phyloP scores from a whole-genome alignment of 92 coral and sea anemone genomes.

The Palythoa caribaeorum region DNA sequence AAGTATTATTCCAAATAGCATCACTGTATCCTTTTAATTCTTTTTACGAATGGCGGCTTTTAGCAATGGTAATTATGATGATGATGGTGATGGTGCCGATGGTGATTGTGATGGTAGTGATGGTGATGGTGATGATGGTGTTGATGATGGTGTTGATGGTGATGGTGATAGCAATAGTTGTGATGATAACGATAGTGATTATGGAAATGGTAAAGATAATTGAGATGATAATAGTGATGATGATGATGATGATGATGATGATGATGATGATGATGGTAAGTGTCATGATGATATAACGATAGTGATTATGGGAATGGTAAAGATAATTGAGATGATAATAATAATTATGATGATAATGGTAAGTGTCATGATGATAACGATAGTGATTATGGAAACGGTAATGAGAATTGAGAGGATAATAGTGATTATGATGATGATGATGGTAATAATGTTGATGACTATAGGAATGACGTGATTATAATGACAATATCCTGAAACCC shows the following conservation, averaged over 20 bases:
- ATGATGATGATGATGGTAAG: neutral
- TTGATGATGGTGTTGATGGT: neutral
- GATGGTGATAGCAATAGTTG: neutral
- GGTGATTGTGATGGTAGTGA: neutral
- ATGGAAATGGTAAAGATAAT: neutral
- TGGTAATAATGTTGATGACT: neutral
- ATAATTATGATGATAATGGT: neutral
- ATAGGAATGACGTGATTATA: too few relatives aligned
- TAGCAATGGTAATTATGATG: neutral
- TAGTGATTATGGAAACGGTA: neutral
- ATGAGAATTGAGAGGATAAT: neutral
- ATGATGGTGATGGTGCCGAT: neutral
- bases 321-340: neutral
- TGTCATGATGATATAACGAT: too few relatives aligned
- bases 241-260: neutral
- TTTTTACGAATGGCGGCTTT: conserved; percentile 37
- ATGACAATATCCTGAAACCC: neutral
- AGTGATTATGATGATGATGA: neutral
- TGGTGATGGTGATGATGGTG: neutral
- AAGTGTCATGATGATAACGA: neutral
- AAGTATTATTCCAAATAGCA: conserved; percentile 95
- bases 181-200: neutral
- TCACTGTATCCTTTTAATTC: conserved; percentile 83
- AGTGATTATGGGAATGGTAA: neutral
- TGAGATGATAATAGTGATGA: neutral